A percentile compares a stretch with the other conserved stretches of the same genome.
Evolutionary conservation across 2,113 vertebrate genomes (phyloP).

Genomic region (Polyodon spathula): DNA sequence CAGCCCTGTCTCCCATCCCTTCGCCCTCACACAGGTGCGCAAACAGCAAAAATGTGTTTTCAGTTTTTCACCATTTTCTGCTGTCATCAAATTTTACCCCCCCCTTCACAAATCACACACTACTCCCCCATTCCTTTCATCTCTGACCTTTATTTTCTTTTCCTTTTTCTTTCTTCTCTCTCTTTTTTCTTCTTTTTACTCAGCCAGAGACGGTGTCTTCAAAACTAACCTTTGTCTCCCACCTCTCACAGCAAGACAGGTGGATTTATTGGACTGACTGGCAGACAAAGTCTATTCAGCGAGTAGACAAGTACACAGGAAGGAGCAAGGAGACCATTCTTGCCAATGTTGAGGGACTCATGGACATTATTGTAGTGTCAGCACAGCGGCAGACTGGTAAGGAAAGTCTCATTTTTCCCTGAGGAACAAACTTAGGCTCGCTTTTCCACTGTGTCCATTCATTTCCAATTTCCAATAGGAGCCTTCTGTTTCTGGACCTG

Average conservation of each 20-base stretch:
- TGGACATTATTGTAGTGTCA: conserved; percentile 96
- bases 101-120: too few relatives aligned
- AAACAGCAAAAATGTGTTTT: too few relatives aligned
- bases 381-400: conserved; percentile 87
- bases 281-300: conserved; percentile 97
- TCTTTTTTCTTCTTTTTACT: conserved; percentile 43
- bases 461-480: too few relatives aligned
- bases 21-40: conserved; percentile 92
- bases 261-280: conserved; percentile 99
- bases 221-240: conserved; percentile 67
- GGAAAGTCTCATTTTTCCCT: background rate
- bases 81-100: background rate
- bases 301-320: conserved; percentile 91
- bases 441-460: background rate
- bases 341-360: conserved; percentile 90
- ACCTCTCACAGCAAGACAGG: conserved; percentile 89
- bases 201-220: conserved; percentile 64
- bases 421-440: background rate
- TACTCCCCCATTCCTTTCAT: conserved; percentile 35
- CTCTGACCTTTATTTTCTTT: conserved; percentile 56
- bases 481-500: too few relatives aligned
- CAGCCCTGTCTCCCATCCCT: conserved; percentile 88
- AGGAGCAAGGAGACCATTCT: conserved; percentile 90
- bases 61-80: too few relatives aligned
- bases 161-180: conserved; percentile 5